phyloP scores from a whole-genome alignment of 2,888 invertebrate species.

The Theodoxus fluviatilis region DNA sequence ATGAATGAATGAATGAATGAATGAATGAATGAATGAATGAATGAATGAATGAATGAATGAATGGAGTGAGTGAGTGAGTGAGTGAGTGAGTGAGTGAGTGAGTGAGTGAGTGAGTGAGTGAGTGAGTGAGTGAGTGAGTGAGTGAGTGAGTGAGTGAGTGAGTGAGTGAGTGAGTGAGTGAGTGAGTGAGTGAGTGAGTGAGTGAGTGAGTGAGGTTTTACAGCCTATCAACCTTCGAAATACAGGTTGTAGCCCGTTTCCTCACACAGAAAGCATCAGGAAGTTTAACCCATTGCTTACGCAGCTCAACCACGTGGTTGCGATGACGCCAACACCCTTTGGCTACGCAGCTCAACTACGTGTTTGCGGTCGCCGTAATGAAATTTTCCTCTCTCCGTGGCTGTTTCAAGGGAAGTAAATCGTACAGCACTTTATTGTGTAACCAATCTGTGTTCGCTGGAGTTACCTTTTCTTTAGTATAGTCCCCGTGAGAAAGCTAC shows the following conservation, averaged over 20 bases:
- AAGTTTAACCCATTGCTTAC: not conserved
- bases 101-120: not conserved
- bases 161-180: not conserved
- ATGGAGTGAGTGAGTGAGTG: not conserved
- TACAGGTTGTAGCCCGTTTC: not conserved
- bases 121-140: not conserved
- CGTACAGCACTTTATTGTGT: too few species aligned
- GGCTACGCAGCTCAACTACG: too few species aligned
- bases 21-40: not conserved
- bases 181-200: not conserved
- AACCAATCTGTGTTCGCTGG: too few species aligned
- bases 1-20: not conserved
- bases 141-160: too few species aligned
- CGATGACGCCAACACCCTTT: too few species aligned
- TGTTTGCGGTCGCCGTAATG: too few species aligned
- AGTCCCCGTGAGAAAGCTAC: too few species aligned
- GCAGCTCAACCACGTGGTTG: too few species aligned
- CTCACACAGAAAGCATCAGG: not conserved
- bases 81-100: constrained; percentile 4
- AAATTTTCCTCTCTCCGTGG: too few species aligned
- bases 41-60: not conserved
- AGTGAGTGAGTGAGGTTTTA: not conserved
- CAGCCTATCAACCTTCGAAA: not conserved
- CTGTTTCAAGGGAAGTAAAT: too few species aligned
- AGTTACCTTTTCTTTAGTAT: too few species aligned